A percentile compares a stretch with the other conserved stretches of the same genome.
Conservation (phyloP, 2,113 vertebrate species). For the Nesogale talazaci region DNA sequence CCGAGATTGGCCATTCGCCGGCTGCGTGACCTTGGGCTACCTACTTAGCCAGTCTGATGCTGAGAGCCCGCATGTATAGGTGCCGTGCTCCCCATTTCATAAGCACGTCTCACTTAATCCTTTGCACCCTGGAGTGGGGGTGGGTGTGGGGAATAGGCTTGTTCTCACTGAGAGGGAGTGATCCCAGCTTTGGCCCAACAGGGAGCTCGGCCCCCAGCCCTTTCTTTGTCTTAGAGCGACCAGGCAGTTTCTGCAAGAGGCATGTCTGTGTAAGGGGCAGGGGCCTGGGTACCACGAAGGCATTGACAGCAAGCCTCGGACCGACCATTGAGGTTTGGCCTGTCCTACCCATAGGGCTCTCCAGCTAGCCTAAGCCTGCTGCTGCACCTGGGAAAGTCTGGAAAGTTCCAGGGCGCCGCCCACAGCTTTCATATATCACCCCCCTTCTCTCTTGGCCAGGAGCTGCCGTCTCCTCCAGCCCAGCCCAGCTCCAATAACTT, state of each 20-base stretch:
- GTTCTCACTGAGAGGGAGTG: neutral
- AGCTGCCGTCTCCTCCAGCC: conserved; percentile 48
- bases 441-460: conserved; percentile 69
- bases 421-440: conserved; percentile 80
- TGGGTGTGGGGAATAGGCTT: neutral
- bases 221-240: neutral
- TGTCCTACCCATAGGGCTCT: conserved; percentile 68
- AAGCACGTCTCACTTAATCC: conserved; percentile 32
- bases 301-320: neutral
- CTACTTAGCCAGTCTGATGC: conserved; percentile 15
- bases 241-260: neutral
- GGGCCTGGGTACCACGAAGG: neutral
- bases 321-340: neutral
- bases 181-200: neutral
- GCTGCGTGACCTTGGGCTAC: neutral
- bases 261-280: neutral
- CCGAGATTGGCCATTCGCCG: neutral
- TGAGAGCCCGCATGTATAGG: neutral
- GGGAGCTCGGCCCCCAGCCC: neutral
- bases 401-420: conserved; percentile 73
- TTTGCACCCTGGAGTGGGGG: neutral
- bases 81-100: neutral
- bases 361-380: conserved; percentile 76
- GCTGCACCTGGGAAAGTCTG: conserved; percentile 54
- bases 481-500: neutral